These are phyloP conservation scores for Ochlodes sylvanus DNA, from an alignment of 2,888 invertebrate genomes.

Conservation along the genomic window DNA sequence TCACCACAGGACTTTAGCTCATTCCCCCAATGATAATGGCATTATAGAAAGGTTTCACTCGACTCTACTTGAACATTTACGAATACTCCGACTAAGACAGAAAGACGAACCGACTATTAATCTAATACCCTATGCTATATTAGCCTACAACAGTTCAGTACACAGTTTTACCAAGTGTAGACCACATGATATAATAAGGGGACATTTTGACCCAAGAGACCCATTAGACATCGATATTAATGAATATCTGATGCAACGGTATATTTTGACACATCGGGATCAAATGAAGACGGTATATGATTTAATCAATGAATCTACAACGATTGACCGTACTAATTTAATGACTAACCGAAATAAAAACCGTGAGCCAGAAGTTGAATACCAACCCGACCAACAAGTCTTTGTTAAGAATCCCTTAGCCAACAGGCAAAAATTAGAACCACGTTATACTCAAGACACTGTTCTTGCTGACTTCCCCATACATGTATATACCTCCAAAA, in stretches of 20 bases:
- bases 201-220: slow-evolving; percentile 48
- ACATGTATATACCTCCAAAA: slow-evolving; percentile 29
- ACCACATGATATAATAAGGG: slow-evolving; percentile 46
- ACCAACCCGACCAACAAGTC: slow-evolving; percentile 33
- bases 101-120: slow-evolving; percentile 37
- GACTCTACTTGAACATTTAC: slow-evolving; percentile 43
- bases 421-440: slow-evolving; percentile 32
- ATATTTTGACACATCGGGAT: slow-evolving; percentile 40
- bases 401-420: slow-evolving; percentile 36
- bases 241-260: slow-evolving; percentile 46
- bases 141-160: slow-evolving; percentile 40
- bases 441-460: slow-evolving; percentile 1
- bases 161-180: slow-evolving; percentile 47
- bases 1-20: slow-evolving; percentile 18
- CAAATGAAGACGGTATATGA: slow-evolving; percentile 42
- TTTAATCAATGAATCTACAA: slow-evolving; percentile 40
- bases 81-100: slow-evolving; percentile 38
- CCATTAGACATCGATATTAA: slow-evolving; percentile 44
- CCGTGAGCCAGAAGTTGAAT: slow-evolving; percentile 41
- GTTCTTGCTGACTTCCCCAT: slow-evolving; percentile 24
- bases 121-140: slow-evolving; percentile 38
- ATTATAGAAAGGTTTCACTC: slow-evolving; percentile 42
- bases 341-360: slow-evolving; percentile 40
- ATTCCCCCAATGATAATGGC: slow-evolving; percentile 45
- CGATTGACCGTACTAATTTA: slow-evolving; percentile 35